Evolutionary conservation across 2,797 vertebrate genomes (phyloP), one percentile per base, ranked within the genome.

Genomic region (Podarcis siculus): DNA sequence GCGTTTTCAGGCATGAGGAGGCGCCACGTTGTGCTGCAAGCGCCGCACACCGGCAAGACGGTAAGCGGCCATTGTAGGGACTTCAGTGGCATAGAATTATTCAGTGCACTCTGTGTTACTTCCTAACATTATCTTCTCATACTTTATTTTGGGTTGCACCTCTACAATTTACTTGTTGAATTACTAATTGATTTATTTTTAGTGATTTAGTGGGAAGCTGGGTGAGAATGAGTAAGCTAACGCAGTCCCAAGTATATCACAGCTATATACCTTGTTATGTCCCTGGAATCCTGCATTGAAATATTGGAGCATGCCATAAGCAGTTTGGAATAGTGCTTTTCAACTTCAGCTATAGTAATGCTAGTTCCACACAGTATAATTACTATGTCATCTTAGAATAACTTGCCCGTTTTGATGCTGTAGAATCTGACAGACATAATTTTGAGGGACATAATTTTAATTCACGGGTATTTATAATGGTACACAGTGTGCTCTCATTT

Each of bases 361-460:
- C 39, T 86, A 79, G 0, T 79, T 39, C 84, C 90, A 86, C 73
- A 69, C 67, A 77, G 83, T 91, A 82, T 94, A 95, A 95, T 96
- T 95, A 93, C 87, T 55, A 19, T 94, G 94, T 94, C 94, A 91
- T 0, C 89, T 84, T 89, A 87, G 92, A 93, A 90, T 91, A 88
- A 77, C 92, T 93, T 95, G 86, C 86, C 90, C 81, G 88, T 92
- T 91, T 86, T 83, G 89, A 93, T 90, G 86, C 82, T 90, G 93
- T 87, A 94, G 92, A 90, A 76, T 87, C 58, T 93, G 94, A 94
- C 92, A 94, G 93, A 79, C 35, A 45, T 93, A 92, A 94, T 95
- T 93, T 88, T 90, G 85, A 92, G 83, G 88, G 90, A 86, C 19
- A 88, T 89, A 94, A 90, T 92, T 95, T 92, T 91, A 88, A 79